phyloP scores from a whole-genome alignment of 2,113 vertebrate species.

The Prionailurus viverrinus region DNA sequence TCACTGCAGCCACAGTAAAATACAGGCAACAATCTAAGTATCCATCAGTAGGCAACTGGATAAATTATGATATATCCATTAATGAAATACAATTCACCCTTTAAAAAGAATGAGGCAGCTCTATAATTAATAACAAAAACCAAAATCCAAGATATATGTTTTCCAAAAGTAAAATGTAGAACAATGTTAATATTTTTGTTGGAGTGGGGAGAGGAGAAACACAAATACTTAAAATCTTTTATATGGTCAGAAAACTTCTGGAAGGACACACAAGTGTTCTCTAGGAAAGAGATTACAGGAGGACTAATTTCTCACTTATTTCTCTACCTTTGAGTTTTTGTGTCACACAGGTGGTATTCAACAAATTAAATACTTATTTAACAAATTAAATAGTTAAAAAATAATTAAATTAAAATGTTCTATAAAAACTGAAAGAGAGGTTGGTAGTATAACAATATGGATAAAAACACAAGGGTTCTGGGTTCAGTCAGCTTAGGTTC shows the following conservation, averaged over 20 bases:
- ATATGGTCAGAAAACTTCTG: not conserved
- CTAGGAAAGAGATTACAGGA: not conserved
- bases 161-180: not conserved
- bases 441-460: not conserved
- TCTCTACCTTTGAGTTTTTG: conserved; percentile 35
- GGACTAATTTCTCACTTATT: conserved; percentile 1
- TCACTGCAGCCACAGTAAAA: not conserved
- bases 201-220: not conserved
- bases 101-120: not conserved
- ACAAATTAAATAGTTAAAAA: conserved; percentile 45
- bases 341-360: not conserved
- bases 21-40: not conserved
- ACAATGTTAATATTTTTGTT: conserved; percentile 31
- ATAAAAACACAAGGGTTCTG: conserved; percentile 31
- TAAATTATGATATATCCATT: not conserved
- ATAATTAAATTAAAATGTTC: conserved; percentile 7
- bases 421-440: not conserved
- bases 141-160: not conserved
- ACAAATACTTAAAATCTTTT: not conserved
- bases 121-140: not conserved
- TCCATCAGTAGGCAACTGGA: not conserved
- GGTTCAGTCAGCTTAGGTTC: conserved; percentile 16
- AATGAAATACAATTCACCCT: not conserved
- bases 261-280: not conserved
- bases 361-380: conserved; percentile 41